Evolutionary conservation across 2,888 invertebrate species (phyloP).

Genomic region (Diarsia rubi): DNA sequence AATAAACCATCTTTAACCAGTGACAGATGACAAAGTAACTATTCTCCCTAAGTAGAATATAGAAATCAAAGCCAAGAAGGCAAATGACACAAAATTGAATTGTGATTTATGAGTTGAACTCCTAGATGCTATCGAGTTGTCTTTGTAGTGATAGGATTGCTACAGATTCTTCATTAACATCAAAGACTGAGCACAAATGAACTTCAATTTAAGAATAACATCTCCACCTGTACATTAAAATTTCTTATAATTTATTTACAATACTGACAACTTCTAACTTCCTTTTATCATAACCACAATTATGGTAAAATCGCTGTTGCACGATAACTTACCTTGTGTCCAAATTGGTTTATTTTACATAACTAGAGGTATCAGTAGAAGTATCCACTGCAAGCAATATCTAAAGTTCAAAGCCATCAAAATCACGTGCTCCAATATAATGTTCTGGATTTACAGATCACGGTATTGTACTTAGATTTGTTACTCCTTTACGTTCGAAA

Average conservation of each 20-base stretch:
- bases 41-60: conserved; percentile 5
- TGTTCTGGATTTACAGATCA: conserved; percentile 53
- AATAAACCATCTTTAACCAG: conserved; percentile 1
- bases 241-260: not conserved
- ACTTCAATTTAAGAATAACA: not conserved
- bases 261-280: not conserved
- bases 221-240: not conserved
- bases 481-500: conserved; percentile 46
- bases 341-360: not conserved
- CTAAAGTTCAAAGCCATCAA: conserved; percentile 43
- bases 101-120: conserved; percentile 12
- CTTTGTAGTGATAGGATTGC: not conserved
- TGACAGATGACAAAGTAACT: conserved; percentile 7
- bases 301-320: conserved; percentile 4
- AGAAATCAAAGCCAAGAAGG: conserved; percentile 30
- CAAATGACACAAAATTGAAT: conserved; percentile 5
- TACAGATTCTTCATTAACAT: not conserved
- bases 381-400: conserved; percentile 1
- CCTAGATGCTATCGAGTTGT: conserved; percentile 6
- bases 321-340: not conserved
- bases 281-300: not conserved
- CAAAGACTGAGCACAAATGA: not conserved
- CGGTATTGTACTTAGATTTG: conserved; percentile 52
- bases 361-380: not conserved
- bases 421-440: conserved; percentile 49